Percentiles rank a stretch among this genome's conserved stretches.
phyloP scores from a whole-genome alignment of 2,888 invertebrate genomes.

The Clunio marinus region DNA sequence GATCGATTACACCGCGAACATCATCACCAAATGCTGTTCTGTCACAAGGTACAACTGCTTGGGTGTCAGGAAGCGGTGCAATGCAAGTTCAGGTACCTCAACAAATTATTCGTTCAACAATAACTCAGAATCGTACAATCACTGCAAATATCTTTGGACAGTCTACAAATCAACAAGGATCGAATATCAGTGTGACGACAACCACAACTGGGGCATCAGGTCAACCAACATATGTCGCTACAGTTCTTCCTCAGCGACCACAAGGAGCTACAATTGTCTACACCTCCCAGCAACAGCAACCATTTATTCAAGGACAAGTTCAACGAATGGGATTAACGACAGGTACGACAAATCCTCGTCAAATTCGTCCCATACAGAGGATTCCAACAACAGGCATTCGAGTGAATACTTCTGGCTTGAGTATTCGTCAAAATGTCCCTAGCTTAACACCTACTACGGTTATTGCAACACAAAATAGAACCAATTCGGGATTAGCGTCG shows the following conservation, averaged over 20 bases:
- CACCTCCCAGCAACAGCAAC: slow-evolving; percentile 47
- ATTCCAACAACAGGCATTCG: slow-evolving; percentile 41
- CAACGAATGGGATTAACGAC: slow-evolving; percentile 48
- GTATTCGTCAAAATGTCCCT: slow-evolving; percentile 49
- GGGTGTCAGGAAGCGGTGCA: slow-evolving; percentile 47
- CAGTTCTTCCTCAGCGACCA: slow-evolving; percentile 49
- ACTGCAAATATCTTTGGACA: slow-evolving; percentile 40
- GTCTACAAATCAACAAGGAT: slow-evolving; percentile 33
- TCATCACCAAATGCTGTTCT: slow-evolving; percentile 48
- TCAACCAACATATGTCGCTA: slow-evolving; percentile 49
- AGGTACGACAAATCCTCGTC: slow-evolving; percentile 46
- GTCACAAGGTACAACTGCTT: slow-evolving; percentile 49
- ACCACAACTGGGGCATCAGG: slow-evolving; percentile 42
- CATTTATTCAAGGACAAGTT: slow-evolving; percentile 40
- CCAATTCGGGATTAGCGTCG: slow-evolving; percentile 42
- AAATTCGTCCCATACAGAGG: slow-evolving; percentile 49
- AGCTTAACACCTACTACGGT: slow-evolving; percentile 44
- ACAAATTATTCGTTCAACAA: slow-evolving; percentile 50
- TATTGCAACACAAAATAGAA: slow-evolving; percentile 42
- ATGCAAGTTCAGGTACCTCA: slow-evolving; percentile 44
- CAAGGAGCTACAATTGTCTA: slow-evolving; percentile 50
- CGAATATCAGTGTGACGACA: slow-evolving; percentile 43
- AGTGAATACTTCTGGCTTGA: slow-evolving; percentile 49
- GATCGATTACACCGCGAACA: slow-evolving; percentile 42
- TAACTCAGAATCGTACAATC: slow-evolving; percentile 40